Base-by-base conservation (phyloP, 1,140 invertebrate species). In the Pseudomyrmex concolor region DNA sequence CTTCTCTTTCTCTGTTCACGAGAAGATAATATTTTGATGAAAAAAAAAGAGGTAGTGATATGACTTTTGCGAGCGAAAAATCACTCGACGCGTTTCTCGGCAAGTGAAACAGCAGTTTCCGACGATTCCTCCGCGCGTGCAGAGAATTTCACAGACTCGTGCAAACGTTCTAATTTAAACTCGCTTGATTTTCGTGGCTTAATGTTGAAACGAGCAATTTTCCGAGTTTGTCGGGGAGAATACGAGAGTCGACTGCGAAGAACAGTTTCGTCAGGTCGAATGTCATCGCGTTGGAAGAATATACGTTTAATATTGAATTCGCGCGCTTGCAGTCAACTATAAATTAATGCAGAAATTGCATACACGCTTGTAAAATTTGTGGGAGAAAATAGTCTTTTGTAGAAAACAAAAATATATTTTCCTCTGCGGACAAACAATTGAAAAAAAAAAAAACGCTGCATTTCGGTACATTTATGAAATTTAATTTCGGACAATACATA, bases 171-270 rank as follows among this genome's bases (percentile, higher is more conserved):
- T 78, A 71, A 70, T 71, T 71, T 71, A 50, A 71, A 17, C 19
- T 60, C 64, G 54, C 76, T 59, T 71, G 54, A 80, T 70, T 80
- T 86, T 48, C 66, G 73, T 55, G 15, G 71, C 67, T 66, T 66
- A 34, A 51, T n/a, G 25, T 60, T 82, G 66, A 64, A 84, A 78
- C 57, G 64, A 73, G 43, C n/a, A 83, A 83, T 78, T 78, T 78
- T 71, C 67, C 50, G 68, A 84, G 66, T 63, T 51, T 48, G 48
- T 43, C 22, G 57, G 54, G 15, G 45, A 62, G 63, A 82, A 34
- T 43, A 57, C 5, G 62, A 66, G 48, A 0, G 48, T 19, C 45
- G 7, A 17, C 25, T 43, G 25, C n/a, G 25, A 45, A 64, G 7
- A 78, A 43, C 63, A 78, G 64, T 68, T 34, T 78, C 19, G 64